These are phyloP conservation scores for Drosophila mayri DNA, from an alignment of 1,140 invertebrate genomes.

Conservation along the genomic window DNA sequence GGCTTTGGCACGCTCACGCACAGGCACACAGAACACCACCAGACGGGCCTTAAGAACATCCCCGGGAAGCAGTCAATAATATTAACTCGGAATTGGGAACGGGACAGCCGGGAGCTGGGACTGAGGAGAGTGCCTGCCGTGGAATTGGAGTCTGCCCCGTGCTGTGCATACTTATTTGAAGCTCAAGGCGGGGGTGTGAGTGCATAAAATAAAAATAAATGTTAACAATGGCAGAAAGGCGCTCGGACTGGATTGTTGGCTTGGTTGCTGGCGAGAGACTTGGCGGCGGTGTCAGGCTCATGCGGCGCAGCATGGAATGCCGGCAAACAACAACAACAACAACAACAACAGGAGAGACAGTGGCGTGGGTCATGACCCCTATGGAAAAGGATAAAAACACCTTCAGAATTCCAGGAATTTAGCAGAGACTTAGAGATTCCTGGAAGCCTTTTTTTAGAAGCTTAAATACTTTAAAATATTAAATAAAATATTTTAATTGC, in stretches of 20 bases:
- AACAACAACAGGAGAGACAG: constrained; percentile 29
- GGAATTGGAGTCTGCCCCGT: constrained; percentile 60
- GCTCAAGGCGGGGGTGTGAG: constrained; percentile 67
- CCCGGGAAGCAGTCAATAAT: constrained; percentile 74
- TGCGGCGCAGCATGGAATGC: constrained; percentile 69
- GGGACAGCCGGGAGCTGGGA: constrained; percentile 18
- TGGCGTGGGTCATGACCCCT: neutral
- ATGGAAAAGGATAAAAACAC: neutral
- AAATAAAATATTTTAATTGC: neutral
- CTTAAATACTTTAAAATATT: neutral
- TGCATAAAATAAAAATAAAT: constrained; percentile 83
- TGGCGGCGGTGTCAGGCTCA: constrained; percentile 66
- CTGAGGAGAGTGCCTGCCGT: constrained; percentile 21
- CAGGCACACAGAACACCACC: constrained; percentile 18
- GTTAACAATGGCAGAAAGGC: constrained; percentile 78
- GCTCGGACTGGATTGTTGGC: constrained; percentile 60
- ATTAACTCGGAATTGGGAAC: constrained; percentile 65
- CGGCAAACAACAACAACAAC: constrained; percentile 46
- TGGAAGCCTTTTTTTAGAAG: neutral
- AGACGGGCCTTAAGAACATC: constrained; percentile 25
- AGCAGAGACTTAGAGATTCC: neutral
- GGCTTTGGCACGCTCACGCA: constrained; percentile 77
- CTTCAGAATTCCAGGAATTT: neutral
- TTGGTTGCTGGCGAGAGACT: constrained; percentile 3
- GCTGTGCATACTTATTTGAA: constrained; percentile 82